Base-by-base conservation (phyloP, 2,113 vertebrate species). In the Xiphorhynchus elegans region DNA sequence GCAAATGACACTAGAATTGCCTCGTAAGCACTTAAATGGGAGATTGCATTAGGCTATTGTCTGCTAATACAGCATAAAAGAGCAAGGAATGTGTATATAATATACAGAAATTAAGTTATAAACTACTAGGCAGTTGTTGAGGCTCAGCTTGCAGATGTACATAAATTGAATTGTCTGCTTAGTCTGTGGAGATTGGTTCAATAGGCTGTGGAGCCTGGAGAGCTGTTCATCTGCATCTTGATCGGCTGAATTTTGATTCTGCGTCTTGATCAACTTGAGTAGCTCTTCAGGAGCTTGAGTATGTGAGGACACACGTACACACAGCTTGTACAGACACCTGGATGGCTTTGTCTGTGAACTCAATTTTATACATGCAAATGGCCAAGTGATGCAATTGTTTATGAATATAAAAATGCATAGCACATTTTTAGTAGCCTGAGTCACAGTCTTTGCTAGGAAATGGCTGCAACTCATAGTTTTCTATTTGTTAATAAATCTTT, bases 161-260 rank as follows among this genome's bases (percentile, higher is more conserved):
- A 7, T 83, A 72, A 90, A 92, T 86, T 53, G n/a, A 84, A 77
- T 91, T 93, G 37, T 77, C 84, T 92, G 17, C 50, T 80, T 82
- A 39, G 69, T 58, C 85, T 2, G 0, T 63, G 68, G 67, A 89
- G 59, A 37, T 29, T 5, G 42, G 80, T 84, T 96, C 91, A 70
- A 84, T 63, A 87, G 60, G 59, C 72, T 62, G 3, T 19, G 50
- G 67, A 92, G 31, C 28, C 55, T 12, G 26, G 80, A 73, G 68
- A 87, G 55, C 68, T 74, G 31, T 46, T 93, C 77, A 67, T 89
- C 68, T 95, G 55, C 73, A 58, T 74, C 55, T 64, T 53, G 26
- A 70, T 60, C 7, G 7, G 62, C 66, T 84, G 64, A 46, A 74
- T 84, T 74, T 84, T 90, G 49, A 59, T 74, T 56, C 60, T 83